Evolutionary conservation across 2,888 invertebrate genomes (phyloP).

Genomic region (Patella caerulea): DNA sequence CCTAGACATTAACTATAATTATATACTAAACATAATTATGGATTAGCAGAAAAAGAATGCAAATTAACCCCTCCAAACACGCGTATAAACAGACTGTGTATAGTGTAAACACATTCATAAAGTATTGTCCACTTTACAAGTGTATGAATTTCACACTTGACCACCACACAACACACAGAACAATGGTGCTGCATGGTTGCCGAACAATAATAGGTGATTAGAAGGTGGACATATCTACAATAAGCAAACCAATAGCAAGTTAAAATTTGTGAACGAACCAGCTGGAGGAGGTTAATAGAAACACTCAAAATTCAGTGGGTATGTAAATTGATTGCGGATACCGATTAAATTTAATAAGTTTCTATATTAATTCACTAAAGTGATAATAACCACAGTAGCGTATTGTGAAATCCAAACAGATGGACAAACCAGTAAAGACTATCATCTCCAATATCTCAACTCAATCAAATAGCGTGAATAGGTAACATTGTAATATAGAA

Average conservation of each 20-base stretch:
- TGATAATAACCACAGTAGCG: too few species aligned
- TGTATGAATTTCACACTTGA: conserved; percentile 12
- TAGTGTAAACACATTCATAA: neutral
- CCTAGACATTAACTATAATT: neutral
- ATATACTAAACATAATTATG: conserved; percentile 8
- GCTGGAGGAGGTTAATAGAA: neutral
- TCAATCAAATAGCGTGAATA: too few species aligned
- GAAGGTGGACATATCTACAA: conserved; percentile 1
- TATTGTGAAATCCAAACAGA: too few species aligned
- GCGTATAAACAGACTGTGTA: neutral
- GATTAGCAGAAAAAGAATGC: neutral
- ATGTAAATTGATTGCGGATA: too few species aligned
- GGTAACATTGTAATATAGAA: too few species aligned
- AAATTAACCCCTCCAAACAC: neutral
- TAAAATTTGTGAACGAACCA: neutral
- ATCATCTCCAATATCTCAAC: too few species aligned
- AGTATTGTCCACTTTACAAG: conserved; percentile 7
- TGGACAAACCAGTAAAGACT: too few species aligned
- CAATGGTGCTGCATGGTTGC: neutral
- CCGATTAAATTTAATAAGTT: neutral
- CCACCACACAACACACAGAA: neutral
- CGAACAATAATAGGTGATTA: neutral
- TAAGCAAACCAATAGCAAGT: too few species aligned
- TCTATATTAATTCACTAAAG: neutral
- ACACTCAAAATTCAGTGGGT: neutral